Evolutionary conservation across 1,140 invertebrate species (phyloP).

Genomic region (Drosophila jambulina): DNA sequence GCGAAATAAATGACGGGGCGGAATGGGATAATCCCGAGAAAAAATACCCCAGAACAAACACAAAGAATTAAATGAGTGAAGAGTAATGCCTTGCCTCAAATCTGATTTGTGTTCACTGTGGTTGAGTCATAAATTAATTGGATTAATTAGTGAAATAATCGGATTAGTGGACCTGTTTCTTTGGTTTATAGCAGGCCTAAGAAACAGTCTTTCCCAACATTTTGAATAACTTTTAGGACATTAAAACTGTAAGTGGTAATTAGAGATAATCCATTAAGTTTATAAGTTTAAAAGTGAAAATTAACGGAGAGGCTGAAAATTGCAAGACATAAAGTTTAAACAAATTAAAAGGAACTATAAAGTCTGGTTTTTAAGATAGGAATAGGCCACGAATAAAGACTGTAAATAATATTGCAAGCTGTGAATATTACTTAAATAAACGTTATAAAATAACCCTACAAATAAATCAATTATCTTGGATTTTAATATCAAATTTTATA

Average conservation of each 20-base stretch:
- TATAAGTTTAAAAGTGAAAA: too few species aligned
- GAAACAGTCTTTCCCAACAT: not conserved
- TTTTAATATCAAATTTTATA: too few species aligned
- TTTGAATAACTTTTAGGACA: not conserved
- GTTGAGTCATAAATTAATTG: constrained; percentile 3
- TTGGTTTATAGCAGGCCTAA: not conserved
- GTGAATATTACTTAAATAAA: not conserved
- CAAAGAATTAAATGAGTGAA: not conserved
- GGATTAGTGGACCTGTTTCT: not conserved
- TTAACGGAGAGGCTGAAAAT: not conserved
- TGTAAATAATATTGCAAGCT: not conserved
- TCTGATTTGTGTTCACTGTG: constrained; percentile 6
- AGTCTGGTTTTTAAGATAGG: too few species aligned
- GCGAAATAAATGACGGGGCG: constrained; percentile 30
- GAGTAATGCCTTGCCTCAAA: constrained; percentile 9
- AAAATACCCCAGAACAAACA: constrained; percentile 21
- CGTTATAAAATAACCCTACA: not conserved
- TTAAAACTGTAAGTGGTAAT: not conserved
- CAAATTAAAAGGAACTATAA: not conserved
- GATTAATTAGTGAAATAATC: constrained; percentile 7
- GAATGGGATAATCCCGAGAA: constrained; percentile 25
- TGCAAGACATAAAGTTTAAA: not conserved
- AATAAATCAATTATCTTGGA: not conserved
- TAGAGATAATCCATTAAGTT: not conserved
- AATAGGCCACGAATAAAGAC: too few species aligned